Conservation (phyloP, 2,888 invertebrate genomes). For the Himalopsyche tibetana region DNA sequence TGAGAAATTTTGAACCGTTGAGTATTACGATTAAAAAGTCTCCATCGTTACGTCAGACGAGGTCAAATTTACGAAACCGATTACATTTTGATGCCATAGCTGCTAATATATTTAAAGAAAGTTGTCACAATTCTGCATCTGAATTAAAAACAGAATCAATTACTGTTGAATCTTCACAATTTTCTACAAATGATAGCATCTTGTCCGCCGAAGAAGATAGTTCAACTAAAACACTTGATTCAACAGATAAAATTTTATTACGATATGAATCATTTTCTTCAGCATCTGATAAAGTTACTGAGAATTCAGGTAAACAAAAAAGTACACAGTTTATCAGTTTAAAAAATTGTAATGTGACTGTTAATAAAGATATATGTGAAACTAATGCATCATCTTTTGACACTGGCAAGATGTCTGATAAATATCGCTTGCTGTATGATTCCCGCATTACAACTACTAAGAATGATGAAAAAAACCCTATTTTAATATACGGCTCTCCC, state of each 20-base stretch:
- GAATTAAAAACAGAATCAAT: background rate
- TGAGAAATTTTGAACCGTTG: slow-evolving; percentile 65
- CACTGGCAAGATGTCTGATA: background rate
- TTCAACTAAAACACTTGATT: background rate
- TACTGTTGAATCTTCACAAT: background rate
- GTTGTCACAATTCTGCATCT: background rate
- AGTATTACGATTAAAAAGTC: slow-evolving; percentile 66
- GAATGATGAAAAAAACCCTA: background rate
- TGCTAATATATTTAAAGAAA: background rate
- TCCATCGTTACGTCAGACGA: slow-evolving; percentile 56
- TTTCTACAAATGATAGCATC: background rate
- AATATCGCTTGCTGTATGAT: background rate
- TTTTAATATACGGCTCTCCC: background rate
- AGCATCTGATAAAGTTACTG: background rate
- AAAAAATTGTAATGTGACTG: background rate
- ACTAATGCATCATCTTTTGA: background rate
- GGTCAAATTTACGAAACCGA: background rate
- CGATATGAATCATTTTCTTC: background rate
- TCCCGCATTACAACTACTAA: background rate
- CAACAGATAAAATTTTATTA: background rate
- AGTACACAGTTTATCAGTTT: background rate
- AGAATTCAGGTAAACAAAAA: background rate
- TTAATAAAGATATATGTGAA: background rate
- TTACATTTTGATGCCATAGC: background rate
- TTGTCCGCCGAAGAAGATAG: background rate